Conservation (phyloP, 2,113 vertebrate species). For the Pelodiscus sinensis region DNA sequence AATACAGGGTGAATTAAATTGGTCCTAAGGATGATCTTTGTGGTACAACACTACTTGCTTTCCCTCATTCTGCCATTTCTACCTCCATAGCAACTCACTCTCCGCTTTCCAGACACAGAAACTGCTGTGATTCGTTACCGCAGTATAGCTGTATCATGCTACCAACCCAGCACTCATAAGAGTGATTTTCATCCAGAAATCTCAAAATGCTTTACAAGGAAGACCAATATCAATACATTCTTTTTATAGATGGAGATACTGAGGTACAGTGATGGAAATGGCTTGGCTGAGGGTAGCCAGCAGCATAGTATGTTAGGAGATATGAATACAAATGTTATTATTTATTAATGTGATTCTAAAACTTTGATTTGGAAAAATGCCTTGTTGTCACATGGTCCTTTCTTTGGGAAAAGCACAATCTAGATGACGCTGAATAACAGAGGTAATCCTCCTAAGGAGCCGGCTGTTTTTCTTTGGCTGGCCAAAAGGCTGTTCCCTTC, state of each 20-base stretch:
- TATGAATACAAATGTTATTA: background rate
- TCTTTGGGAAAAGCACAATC: background rate
- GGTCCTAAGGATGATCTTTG: constrained; percentile 6
- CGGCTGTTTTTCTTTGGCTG: background rate
- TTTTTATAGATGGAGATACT: background rate
- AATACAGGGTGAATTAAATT: background rate
- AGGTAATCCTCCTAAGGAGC: background rate
- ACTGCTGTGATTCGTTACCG: background rate
- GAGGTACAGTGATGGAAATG: background rate
- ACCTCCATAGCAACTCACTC: constrained; percentile 15
- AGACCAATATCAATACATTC: background rate
- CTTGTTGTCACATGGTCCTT: background rate
- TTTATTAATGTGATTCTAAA: background rate
- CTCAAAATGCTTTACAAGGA: background rate
- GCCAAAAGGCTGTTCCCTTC: background rate
- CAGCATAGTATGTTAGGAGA: background rate
- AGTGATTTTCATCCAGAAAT: background rate
- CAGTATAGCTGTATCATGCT: background rate
- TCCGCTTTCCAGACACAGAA: constrained; percentile 21
- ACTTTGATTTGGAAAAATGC: background rate
- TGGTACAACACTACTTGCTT: background rate
- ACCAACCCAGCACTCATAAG: background rate
- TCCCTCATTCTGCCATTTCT: background rate
- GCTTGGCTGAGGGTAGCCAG: background rate
- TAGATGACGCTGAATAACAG: background rate